These are phyloP conservation scores for Chloropsis hardwickii DNA, from an alignment of 2,113 vertebrate genomes.

Conservation along the genomic window DNA sequence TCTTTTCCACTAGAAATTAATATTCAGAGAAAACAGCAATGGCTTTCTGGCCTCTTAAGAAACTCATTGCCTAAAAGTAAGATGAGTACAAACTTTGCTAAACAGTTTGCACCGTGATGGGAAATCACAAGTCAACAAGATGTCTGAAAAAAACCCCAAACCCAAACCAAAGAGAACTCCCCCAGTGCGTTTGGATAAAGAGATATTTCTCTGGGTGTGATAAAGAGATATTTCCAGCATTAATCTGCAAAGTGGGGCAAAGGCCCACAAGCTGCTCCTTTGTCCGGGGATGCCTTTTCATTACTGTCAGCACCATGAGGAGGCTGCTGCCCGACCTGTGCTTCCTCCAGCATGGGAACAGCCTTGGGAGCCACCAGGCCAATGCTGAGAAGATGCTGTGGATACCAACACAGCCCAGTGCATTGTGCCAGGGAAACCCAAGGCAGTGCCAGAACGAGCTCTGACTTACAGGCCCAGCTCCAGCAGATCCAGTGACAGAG, in stretches of 20 bases:
- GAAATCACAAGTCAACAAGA: not conserved
- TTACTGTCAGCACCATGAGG: not conserved
- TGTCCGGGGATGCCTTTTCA: not conserved
- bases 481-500: fast-evolving
- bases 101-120: fast-evolving
- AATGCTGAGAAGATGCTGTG: fast-evolving
- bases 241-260: not conserved
- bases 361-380: not conserved
- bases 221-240: not conserved
- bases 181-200: too few relatives aligned
- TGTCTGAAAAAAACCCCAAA: not conserved
- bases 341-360: not conserved
- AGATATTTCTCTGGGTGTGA: not conserved
- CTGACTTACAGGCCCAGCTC: not conserved
- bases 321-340: not conserved
- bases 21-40: not conserved
- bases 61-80: fast-evolving
- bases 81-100: not conserved
- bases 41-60: fast-evolving
- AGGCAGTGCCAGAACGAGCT: fast-evolving
- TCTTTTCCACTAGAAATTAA: not conserved
- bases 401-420: fast-evolving
- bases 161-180: not conserved
- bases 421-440: fast-evolving
- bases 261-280: not conserved